Conservation (phyloP, 2,797 vertebrate genomes). For the Holocentrus rufus region DNA sequence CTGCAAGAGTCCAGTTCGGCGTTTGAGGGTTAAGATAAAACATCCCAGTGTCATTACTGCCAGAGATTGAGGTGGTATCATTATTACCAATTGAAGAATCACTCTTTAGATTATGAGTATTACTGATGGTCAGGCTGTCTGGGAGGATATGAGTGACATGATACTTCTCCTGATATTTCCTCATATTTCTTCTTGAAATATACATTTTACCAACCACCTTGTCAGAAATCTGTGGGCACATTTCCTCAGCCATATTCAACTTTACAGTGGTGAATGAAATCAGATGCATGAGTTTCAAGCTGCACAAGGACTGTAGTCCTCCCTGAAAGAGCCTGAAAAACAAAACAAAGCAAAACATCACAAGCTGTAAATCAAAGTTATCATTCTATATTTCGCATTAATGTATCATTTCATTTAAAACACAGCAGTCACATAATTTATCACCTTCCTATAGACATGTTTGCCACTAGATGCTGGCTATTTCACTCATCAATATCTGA, state of each 20-base stretch:
- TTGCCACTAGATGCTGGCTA: not conserved
- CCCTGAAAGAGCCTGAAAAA: slow-evolving; percentile 20
- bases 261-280: slow-evolving; percentile 11
- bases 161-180: slow-evolving; percentile 50
- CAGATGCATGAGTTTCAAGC: slow-evolving; percentile 10
- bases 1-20: slow-evolving; percentile 60
- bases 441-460: not conserved
- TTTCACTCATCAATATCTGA: not conserved
- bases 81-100: slow-evolving; percentile 15
- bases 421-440: not conserved
- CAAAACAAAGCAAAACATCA: not conserved
- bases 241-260: slow-evolving; percentile 60
- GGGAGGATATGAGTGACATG: slow-evolving; percentile 19
- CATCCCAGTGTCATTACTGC: slow-evolving; percentile 49
- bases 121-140: slow-evolving; percentile 35
- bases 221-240: slow-evolving; percentile 37
- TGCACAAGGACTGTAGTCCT: slow-evolving; percentile 12
- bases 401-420: too few species aligned
- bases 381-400: too few species aligned
- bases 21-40: slow-evolving; percentile 74
- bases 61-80: slow-evolving; percentile 16
- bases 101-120: slow-evolving; percentile 6
- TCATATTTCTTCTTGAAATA: slow-evolving; percentile 65
- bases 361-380: too few species aligned
- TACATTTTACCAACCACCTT: slow-evolving; percentile 48